Evolutionary conservation across 2,797 vertebrate genomes (phyloP), one percentile per base, ranked within the genome.

Genomic region (Channallabes apus): DNA sequence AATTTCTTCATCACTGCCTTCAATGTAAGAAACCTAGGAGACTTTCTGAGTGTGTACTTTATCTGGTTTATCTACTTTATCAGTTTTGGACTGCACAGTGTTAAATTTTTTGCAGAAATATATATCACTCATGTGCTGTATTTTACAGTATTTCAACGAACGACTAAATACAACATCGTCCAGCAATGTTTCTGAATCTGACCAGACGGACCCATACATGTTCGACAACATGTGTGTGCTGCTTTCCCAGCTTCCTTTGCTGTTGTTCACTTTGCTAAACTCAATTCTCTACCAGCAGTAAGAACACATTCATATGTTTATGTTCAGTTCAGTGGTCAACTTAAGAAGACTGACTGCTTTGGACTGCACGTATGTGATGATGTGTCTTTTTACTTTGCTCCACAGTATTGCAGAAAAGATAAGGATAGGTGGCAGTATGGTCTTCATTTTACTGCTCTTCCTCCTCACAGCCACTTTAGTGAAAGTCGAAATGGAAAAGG

Each of bases 1-100:
- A 97, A 96, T 91, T 97, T 97, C 92, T 97, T 97, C 92, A 96
- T 96, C 90, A 97, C 95, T 0, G 96, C 96, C 0, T 96, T 95
- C 32, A 91, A 91, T 92, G 96, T 97, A 89, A 91, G 82, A 87
- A 80, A 59, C 41, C 56, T 51, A 5, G 4, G 29, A 35, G 73
- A 8, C 51, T 75, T 75, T 75, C 17, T 11, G 20, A 6, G 20
- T 6, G 8, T 22, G 18, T 24, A 22, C 22, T 20, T 59, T 61
- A 1, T 22, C 2, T n/a, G n/a, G n/a, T n/a, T n/a, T n/a, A n/a
- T n/a, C n/a, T n/a, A n/a, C n/a, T n/a, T n/a, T n/a, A n/a, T n/a
- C 0, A 12, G 20, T 76, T 75, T 78, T 77, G 3, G 2, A 35
- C 32, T 35, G 56, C 12, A 61, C 18, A 61, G 4, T 4, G 12